Conservation (phyloP, 2,888 invertebrate species). For the Pachliopta kotzebuea region DNA sequence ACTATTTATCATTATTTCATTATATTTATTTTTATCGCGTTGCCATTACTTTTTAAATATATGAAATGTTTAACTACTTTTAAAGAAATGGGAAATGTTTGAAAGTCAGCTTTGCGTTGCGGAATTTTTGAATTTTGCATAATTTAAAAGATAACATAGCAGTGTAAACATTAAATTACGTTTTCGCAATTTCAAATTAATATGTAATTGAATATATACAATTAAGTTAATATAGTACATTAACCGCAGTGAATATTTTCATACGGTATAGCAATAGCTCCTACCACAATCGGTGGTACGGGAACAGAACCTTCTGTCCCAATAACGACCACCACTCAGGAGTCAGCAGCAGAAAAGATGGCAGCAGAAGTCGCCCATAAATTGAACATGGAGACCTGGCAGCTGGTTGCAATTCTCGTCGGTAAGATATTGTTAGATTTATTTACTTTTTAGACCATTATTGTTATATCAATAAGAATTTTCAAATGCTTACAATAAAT, state of each 20-base stretch:
- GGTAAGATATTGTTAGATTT: slow-evolving; percentile 72
- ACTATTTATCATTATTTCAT: no score
- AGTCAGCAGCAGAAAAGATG: slow-evolving; percentile 74
- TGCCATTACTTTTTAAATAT: no score
- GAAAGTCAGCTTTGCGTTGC: no score
- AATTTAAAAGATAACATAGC: no score
- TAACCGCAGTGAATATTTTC: background rate
- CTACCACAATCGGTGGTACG: slow-evolving; percentile 27
- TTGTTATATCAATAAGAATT: background rate
- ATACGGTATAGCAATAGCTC: slow-evolving; percentile 8
- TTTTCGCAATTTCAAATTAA: no score
- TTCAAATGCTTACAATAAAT: background rate
- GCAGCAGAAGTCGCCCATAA: slow-evolving; percentile 84
- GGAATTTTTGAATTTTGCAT: no score
- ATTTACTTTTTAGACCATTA: background rate
- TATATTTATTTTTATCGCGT: no score
- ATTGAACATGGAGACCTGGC: slow-evolving; percentile 91
- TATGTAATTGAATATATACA: background rate
- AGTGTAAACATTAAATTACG: no score
- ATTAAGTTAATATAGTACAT: background rate
- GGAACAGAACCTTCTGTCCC: slow-evolving; percentile 43
- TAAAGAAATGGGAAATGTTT: no score
- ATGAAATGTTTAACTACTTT: no score
- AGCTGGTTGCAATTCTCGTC: slow-evolving; percentile 90
- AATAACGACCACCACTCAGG: slow-evolving; percentile 55